Percentiles rank a stretch among this genome's conserved stretches.
These are phyloP conservation scores for Probosciger aterrimus DNA, from an alignment of 2,113 vertebrate species.

Conservation along the genomic window DNA sequence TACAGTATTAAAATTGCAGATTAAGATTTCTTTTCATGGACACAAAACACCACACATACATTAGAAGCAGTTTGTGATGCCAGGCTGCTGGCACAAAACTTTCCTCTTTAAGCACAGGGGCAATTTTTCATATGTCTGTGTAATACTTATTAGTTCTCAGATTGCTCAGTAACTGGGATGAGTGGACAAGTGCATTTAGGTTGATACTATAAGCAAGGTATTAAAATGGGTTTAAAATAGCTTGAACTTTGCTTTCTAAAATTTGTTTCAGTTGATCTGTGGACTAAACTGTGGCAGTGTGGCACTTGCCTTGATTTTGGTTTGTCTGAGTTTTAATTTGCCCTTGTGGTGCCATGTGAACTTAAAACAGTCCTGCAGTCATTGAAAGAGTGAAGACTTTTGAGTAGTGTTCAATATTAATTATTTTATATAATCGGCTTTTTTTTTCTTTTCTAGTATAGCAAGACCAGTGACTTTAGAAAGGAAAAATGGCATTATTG, in stretches of 20 bases:
- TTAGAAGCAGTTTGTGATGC: neutral
- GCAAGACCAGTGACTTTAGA: neutral
- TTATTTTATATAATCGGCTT: neutral
- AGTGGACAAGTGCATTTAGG: neutral
- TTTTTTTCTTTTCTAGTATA: neutral
- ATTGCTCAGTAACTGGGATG: neutral
- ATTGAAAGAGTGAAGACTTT: neutral
- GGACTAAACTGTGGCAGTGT: neutral
- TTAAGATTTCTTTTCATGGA: neutral
- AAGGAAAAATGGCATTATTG: neutral
- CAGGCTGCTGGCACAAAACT: neutral
- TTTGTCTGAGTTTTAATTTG: neutral
- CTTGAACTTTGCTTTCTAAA: neutral
- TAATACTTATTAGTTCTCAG: neutral
- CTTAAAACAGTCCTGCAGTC: neutral
- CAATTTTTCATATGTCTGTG: neutral
- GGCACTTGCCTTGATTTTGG: neutral
- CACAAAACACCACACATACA: neutral
- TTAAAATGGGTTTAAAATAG: neutral
- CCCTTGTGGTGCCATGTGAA: neutral
- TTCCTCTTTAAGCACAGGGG: neutral
- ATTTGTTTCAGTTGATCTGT: neutral
- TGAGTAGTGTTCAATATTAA: neutral
- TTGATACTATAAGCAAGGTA: neutral
- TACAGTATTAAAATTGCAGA: neutral